Evolutionary conservation across 1,140 invertebrate genomes (phyloP).

Genomic region (Bombus huntii): DNA sequence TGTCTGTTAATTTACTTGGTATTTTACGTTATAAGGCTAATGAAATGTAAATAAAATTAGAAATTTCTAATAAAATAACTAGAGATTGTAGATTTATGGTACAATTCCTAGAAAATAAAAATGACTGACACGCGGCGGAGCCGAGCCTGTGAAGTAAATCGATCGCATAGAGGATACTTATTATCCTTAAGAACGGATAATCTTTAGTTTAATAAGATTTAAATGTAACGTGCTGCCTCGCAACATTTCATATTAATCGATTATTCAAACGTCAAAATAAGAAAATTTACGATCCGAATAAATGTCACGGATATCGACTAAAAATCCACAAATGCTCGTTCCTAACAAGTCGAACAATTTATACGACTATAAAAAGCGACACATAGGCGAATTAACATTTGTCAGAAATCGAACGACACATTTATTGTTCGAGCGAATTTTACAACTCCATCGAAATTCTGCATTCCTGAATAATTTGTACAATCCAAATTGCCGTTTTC

Average conservation of each 20-base stretch:
- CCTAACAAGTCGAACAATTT: background rate
- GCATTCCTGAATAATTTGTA: constrained; percentile 15
- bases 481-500: background rate
- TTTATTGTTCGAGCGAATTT: background rate
- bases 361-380: constrained; percentile 4
- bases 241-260: background rate
- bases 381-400: constrained; percentile 31
- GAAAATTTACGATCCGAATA: background rate
- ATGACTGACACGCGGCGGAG: too few species aligned
- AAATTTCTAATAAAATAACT: too few species aligned
- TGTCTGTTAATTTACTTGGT: too few species aligned
- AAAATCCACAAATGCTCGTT: background rate
- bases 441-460: constrained; percentile 22
- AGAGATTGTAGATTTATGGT: too few species aligned
- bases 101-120: too few species aligned
- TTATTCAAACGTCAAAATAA: background rate
- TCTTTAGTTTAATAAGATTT: too few species aligned
- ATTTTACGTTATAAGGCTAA: too few species aligned
- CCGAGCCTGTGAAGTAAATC: too few species aligned
- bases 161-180: too few species aligned
- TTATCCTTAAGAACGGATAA: too few species aligned
- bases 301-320: background rate
- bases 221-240: too few species aligned
- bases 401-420: constrained; percentile 21
- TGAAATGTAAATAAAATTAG: too few species aligned